Evolutionary conservation across 2,113 vertebrate genomes (phyloP), one percentile per base, ranked within the genome.

Genomic region (Pseudolaguvia tuberculata): DNA sequence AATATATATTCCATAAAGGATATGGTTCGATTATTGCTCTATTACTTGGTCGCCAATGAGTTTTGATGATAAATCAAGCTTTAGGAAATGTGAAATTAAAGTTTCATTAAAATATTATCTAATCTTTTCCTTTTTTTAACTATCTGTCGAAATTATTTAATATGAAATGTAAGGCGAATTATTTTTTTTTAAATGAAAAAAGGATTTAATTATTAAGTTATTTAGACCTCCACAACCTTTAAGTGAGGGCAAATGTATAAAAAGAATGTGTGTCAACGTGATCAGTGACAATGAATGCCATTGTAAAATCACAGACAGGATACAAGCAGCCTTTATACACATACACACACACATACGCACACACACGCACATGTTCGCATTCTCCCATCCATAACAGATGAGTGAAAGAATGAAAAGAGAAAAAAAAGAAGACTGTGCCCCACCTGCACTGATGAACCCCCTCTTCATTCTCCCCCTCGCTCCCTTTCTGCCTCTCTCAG

Each of bases 401-500:
- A 63, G 55, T 48, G 23, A 72, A 59, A 73, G 27, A 63, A 63
- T 52, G 72, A 59, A 72, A 27, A 51, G 62, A 63, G n/a, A n/a
- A n/a, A 66, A 48, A 48, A 4, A 21, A 42, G 20, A 42, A 63
- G 39, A 48, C 52, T 77, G 8, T 17, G 31, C 56, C 63, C 75
- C 70, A 72, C 66, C 58, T 52, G 55, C 57, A 48, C 27, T 50
- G 70, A 72, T n/a, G n/a, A 57, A 52, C 42, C 59, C 58, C 29
- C 27, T 29, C 31, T 31, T 56, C 53, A 50, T 57, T 57, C 31
- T 35, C 56, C n/a, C 47, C 23, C 48, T 31, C 20, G 13, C 18
- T 42, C 51, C 13, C 74, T 47, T 75, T 70, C 73, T 67, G 58
- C 75, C 74, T 51, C 62, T 61, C 75, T 70, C 53, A 59, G 55